Conservation (phyloP, 2,113 vertebrate genomes). For the Eubucco bourcierii region DNA sequence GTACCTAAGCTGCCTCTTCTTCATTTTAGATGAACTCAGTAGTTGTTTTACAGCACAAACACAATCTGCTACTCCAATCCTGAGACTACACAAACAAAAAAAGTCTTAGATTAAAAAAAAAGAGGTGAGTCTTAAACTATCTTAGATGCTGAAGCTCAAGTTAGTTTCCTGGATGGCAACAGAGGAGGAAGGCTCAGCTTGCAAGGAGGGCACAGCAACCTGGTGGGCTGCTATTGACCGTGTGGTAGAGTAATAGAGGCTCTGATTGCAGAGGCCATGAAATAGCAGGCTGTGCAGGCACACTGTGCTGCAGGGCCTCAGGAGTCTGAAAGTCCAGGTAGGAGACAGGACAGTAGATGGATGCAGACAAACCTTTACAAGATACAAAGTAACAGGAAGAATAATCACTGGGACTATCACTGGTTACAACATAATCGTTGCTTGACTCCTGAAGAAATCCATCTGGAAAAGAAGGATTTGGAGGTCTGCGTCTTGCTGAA, state of each 20-base stretch:
- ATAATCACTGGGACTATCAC: accelerated
- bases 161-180: background rate
- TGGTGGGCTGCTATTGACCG: accelerated
- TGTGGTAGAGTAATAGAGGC: background rate
- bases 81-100: background rate
- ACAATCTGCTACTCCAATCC: background rate
- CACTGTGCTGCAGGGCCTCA: accelerated
- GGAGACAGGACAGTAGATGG: background rate
- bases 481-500: background rate
- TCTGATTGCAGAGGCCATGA: background rate
- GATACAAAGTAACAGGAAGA: accelerated
- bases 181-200: background rate
- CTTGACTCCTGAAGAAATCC: background rate
- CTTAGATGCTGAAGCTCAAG: background rate
- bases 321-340: background rate
- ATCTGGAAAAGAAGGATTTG: background rate
- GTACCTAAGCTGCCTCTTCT: background rate
- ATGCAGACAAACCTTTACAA: background rate
- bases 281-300: background rate
- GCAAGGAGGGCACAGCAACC: background rate
- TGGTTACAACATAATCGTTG: background rate
- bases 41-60: background rate
- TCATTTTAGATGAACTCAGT: background rate
- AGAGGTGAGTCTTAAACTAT: background rate
- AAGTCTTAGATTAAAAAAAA: background rate